Evolutionary conservation across 2,113 vertebrate species (phyloP).

Genomic region (Lipotes vexillifer): DNA sequence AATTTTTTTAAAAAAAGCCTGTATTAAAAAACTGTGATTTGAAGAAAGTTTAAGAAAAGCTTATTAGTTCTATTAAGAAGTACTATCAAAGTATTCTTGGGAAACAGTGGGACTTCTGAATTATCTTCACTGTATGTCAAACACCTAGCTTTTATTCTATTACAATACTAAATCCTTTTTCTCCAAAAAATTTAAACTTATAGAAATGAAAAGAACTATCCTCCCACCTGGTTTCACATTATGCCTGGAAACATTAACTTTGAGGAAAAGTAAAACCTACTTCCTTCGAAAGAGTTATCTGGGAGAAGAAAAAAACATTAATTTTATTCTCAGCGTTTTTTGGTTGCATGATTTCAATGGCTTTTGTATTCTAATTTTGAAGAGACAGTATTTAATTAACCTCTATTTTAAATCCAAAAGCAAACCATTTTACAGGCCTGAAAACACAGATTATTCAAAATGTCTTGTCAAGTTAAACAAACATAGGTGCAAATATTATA

Average conservation of each 20-base stretch:
- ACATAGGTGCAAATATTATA: background rate
- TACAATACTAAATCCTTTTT: background rate
- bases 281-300: background rate
- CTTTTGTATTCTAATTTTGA: background rate
- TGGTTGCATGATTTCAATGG: background rate
- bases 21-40: background rate
- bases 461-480: background rate
- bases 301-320: background rate
- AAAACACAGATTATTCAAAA: slow-evolving; percentile 8
- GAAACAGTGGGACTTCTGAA: background rate
- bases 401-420: background rate
- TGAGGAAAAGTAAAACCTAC: background rate
- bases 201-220: background rate
- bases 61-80: background rate
- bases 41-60: background rate
- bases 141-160: background rate
- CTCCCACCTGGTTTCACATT: background rate
- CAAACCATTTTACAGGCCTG: background rate
- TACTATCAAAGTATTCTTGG: background rate
- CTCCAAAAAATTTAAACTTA: background rate
- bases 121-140: background rate
- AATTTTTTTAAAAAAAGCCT: background rate
- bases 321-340: background rate
- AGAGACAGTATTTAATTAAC: background rate
- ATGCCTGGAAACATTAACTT: slow-evolving; percentile 10